phyloP scores from a whole-genome alignment of 2,113 vertebrate species.

The Aldabrachelys gigantea region DNA sequence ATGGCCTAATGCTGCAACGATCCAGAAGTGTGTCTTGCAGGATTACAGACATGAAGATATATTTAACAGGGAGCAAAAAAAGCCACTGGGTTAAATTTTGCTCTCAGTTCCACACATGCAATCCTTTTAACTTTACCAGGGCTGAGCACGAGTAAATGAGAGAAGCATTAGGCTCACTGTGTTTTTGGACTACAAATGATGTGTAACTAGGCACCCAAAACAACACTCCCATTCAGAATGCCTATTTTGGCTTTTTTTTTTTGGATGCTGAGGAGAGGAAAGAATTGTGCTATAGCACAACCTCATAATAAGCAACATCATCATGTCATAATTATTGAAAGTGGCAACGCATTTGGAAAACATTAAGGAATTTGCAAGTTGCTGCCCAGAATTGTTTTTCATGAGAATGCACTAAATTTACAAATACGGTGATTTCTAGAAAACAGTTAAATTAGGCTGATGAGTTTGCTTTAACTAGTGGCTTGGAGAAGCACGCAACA shows the following conservation, averaged over 20 bases:
- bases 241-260: not conserved
- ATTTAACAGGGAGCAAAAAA: not conserved
- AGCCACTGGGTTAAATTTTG: not conserved
- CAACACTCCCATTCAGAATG: not conserved
- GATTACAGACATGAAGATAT: not conserved
- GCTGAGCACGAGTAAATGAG: not conserved
- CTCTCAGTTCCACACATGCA: not conserved
- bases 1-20: not conserved
- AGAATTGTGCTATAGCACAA: not conserved
- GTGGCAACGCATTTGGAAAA: slow-evolving; percentile 23
- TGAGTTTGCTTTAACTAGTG: not conserved
- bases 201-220: too few relatives aligned
- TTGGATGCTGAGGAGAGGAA: not conserved
- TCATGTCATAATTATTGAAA: not conserved
- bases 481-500: not conserved
- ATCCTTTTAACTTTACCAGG: not conserved
- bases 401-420: not conserved
- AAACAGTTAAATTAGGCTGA: not conserved
- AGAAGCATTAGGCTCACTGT: not conserved
- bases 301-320: not conserved
- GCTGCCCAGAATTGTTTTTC: not conserved
- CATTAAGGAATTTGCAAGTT: not conserved
- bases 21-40: not conserved
- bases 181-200: not conserved
- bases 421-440: slow-evolving; percentile 1